phyloP scores from a whole-genome alignment of 2,888 invertebrate genomes.

The Anagyrus pseudococci region DNA sequence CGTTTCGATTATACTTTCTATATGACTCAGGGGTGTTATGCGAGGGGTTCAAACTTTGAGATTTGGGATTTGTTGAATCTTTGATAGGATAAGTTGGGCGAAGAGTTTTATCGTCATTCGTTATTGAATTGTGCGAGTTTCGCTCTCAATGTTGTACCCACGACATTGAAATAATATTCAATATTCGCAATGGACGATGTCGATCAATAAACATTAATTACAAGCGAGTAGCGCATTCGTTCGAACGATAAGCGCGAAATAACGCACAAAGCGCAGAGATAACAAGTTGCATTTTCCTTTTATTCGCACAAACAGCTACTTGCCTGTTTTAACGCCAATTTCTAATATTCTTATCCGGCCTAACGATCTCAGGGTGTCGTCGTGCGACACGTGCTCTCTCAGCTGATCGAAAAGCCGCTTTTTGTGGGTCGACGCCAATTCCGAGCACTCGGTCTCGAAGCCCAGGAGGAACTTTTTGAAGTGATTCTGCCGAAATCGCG shows the following conservation, averaged over 20 bases:
- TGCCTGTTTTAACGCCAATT: conserved; percentile 57
- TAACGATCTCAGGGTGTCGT: conserved; percentile 47
- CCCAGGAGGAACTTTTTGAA: conserved; percentile 51
- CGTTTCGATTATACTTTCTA: conserved; percentile 1
- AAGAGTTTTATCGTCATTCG: background rate
- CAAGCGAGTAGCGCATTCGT: background rate
- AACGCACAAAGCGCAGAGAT: too few species aligned
- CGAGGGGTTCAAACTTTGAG: background rate
- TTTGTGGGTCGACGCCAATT: conserved; percentile 44
- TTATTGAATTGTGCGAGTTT: background rate
- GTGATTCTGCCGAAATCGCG: conserved; percentile 42
- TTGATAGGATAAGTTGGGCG: background rate
- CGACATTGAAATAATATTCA: background rate
- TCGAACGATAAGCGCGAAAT: too few species aligned
- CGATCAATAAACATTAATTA: background rate
- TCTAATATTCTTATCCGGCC: conserved; percentile 52
- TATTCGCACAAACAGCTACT: background rate
- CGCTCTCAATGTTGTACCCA: background rate
- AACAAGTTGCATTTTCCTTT: background rate
- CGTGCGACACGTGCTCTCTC: conserved; percentile 45
- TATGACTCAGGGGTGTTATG: too few species aligned
- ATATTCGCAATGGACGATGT: background rate
- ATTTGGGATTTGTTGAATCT: background rate
- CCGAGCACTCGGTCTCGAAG: conserved; percentile 53
- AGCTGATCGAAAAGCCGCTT: conserved; percentile 48